Evolutionary conservation across 2,797 vertebrate species (phyloP).

Genomic region (Xenops minutus): DNA sequence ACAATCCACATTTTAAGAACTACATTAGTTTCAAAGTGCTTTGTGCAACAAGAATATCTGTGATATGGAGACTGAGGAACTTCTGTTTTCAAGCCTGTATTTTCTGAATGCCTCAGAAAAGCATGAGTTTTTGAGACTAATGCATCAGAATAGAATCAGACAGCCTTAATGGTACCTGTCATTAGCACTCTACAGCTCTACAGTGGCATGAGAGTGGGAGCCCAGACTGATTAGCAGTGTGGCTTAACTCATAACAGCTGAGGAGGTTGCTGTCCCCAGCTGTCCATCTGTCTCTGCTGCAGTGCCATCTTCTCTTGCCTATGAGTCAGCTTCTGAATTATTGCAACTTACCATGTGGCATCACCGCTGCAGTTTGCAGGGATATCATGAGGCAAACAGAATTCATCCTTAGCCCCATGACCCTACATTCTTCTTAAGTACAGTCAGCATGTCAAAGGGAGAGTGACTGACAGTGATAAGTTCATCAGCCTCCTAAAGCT

Average conservation of each 20-base stretch:
- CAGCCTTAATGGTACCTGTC: not conserved
- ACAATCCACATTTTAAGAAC: not conserved
- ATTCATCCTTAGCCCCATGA: not conserved
- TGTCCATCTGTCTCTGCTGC: not conserved
- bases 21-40: not conserved
- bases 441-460: not conserved
- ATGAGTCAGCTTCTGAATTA: not conserved
- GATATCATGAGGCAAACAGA: not conserved
- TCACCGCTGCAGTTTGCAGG: rapidly evolving
- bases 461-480: not conserved
- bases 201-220: not conserved
- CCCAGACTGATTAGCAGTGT: not conserved
- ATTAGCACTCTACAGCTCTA: not conserved
- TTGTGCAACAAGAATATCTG: not conserved
- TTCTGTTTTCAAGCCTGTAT: not conserved
- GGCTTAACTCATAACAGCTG: not conserved
- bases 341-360: not conserved
- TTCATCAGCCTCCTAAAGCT: not conserved
- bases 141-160: not conserved
- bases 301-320: not conserved
- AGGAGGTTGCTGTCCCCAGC: not conserved
- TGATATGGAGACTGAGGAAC: not conserved
- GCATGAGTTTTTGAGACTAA: not conserved
- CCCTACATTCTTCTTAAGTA: not conserved
- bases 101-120: constrained; percentile 2